Percentiles rank a stretch among this genome's conserved stretches.
Conservation (phyloP, 2,888 invertebrate species). For the Nymphalis urticae region DNA sequence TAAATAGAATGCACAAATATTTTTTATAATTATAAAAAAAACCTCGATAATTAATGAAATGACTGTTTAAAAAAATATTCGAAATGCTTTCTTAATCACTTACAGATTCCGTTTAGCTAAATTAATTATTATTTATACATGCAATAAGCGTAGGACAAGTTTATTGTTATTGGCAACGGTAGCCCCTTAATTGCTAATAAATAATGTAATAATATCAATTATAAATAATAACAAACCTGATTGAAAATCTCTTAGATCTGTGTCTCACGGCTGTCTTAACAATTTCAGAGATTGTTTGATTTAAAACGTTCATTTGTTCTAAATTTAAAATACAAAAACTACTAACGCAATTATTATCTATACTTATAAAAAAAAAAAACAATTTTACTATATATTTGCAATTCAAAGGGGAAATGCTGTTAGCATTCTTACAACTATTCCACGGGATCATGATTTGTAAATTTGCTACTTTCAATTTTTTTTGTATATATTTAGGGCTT, state of each 20-base stretch:
- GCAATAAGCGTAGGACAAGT: slow-evolving; percentile 37
- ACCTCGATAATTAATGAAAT: background rate
- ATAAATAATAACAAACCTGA: slow-evolving; percentile 19
- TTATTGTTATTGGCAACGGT: slow-evolving; percentile 34
- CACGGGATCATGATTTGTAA: no score
- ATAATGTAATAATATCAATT: slow-evolving; percentile 35
- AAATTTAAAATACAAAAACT: background rate
- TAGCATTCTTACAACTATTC: no score
- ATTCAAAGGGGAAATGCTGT: no score
- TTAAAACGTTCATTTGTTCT: background rate
- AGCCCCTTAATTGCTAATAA: slow-evolving; percentile 34
- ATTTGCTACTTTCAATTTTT: no score
- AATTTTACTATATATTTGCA: no score
- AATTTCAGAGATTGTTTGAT: background rate
- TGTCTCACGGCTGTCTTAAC: slow-evolving; percentile 4
- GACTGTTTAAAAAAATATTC: background rate
- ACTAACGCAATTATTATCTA: no score
- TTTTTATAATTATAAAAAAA: no score
- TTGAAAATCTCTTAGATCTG: slow-evolving; percentile 11
- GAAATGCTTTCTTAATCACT: slow-evolving; percentile 8
- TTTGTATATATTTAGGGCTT: no score
- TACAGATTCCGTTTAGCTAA: slow-evolving; percentile 7
- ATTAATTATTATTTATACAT: slow-evolving; percentile 34
- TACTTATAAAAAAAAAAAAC: no score
- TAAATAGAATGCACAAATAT: no score